phyloP scores from a whole-genome alignment of 2,113 vertebrate genomes.

The Daubentonia madagascariensis region DNA sequence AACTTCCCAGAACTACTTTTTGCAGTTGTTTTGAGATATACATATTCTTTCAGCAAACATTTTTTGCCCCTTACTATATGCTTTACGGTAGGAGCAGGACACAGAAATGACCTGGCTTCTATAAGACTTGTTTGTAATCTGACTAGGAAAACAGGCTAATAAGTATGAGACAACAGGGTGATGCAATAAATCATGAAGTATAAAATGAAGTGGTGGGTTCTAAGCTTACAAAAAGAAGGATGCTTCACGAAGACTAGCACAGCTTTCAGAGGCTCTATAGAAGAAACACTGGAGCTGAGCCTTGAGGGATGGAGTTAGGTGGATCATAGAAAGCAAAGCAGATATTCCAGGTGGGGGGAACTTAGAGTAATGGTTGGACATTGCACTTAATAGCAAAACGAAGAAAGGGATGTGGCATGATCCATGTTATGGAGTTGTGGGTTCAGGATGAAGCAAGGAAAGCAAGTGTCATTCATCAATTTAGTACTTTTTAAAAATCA shows the following conservation, averaged over 20 bases:
- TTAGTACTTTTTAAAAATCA: background rate
- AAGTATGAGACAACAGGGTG: fast-evolving
- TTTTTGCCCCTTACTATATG: background rate
- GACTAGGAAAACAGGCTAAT: background rate
- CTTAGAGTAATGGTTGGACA: background rate
- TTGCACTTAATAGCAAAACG: background rate
- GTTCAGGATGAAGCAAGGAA: background rate
- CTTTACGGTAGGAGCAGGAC: background rate
- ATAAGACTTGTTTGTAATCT: background rate
- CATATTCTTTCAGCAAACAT: background rate
- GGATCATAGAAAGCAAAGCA: background rate
- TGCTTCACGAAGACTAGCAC: background rate
- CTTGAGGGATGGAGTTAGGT: background rate
- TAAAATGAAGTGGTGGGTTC: background rate
- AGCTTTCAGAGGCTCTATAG: background rate
- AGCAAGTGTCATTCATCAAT: background rate
- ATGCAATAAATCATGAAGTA: background rate
- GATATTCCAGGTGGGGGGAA: background rate
- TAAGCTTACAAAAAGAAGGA: background rate
- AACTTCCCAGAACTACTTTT: background rate
- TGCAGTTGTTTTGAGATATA: background rate
- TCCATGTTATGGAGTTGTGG: background rate
- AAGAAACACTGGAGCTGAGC: background rate
- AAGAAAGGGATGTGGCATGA: background rate
- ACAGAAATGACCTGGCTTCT: background rate